Evolutionary conservation across 2,113 vertebrate species (phyloP), one percentile per base, ranked within the genome.

Genomic region (Ophiodon elongatus): DNA sequence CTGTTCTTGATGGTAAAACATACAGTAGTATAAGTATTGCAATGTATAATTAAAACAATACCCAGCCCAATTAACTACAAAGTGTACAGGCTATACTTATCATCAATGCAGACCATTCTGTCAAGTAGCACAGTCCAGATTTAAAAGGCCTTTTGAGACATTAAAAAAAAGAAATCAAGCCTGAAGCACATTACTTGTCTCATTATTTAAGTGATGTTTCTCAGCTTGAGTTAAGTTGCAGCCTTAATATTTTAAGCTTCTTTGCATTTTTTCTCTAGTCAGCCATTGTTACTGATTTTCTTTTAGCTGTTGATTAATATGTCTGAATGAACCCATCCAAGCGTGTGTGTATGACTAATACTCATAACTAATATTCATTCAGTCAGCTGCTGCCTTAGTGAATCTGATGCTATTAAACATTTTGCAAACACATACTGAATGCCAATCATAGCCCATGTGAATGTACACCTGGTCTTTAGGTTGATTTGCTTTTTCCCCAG

Each of bases 371-470:
- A 56, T 54, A 71, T 64, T 31, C 1, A 57, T 63, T 79, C 19
- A 83, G 76, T 80, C 31, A 68, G 45, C 60, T 63, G 45, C 60
- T 63, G 37, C 50, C 14, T 59, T 5, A 33, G 31, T 35, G 66
- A 76, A 70, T 56, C 68, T 76, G 43, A 39, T 56, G 59, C 33
- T 76, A 39, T 66, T 60, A 54, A 33, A 63, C 4, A 70, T 63
- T 69, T 73, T 70, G 35, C 27, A 81, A 80, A 84, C 41, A 84
- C 41, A 65, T 54, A 68, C 27, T 68, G n/a, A 62, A 72, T n/a
- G 10, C 1, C 27, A 33, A 15, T 33, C 68, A 45, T 13, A 27
- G 29, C 19, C 54, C 56, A 54, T 2, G 69, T 71, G 8, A 27
- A 73, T 69, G 64, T 67, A 35, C n/a, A 79, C 56, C 19, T 52